These are phyloP conservation scores for Drosophila takahashii DNA, from an alignment of 1,140 invertebrate species.

Conservation along the genomic window DNA sequence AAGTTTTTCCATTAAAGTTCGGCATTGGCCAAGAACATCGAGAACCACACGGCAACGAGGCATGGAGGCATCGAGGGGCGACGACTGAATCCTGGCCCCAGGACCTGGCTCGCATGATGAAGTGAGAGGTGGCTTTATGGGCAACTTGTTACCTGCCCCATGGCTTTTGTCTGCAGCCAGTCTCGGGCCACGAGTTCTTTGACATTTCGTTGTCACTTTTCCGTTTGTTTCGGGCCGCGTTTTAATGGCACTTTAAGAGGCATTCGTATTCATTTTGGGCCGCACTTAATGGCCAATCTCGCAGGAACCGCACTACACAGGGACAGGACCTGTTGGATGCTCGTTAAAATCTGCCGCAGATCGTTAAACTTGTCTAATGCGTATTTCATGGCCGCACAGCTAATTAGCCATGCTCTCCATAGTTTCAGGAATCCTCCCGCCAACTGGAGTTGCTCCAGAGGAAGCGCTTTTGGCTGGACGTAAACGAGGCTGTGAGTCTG, in stretches of 20 bases:
- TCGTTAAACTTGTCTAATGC: conserved; percentile 54
- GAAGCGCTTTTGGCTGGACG: conserved; percentile 33
- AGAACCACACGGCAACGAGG: not conserved
- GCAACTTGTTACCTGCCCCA: conserved; percentile 72
- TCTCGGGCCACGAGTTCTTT: conserved; percentile 45
- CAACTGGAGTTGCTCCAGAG: conserved; percentile 51
- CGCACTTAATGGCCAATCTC: conserved; percentile 48
- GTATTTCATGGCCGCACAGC: conserved; percentile 34
- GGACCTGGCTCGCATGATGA: conserved; percentile 29
- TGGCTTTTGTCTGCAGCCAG: conserved; percentile 36
- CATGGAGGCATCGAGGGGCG: conserved; percentile 11
- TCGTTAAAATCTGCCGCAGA: conserved; percentile 49
- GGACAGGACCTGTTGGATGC: conserved; percentile 25
- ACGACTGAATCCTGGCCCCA: conserved; percentile 16
- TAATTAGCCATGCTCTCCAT: conserved; percentile 62
- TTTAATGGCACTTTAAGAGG: conserved; percentile 69
- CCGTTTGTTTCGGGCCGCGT: conserved; percentile 36
- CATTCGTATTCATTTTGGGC: conserved; percentile 68
- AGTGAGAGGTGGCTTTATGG: conserved; percentile 62
- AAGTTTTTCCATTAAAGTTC: conserved; percentile 83
- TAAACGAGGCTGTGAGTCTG: conserved; percentile 11
- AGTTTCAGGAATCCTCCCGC: conserved; percentile 68
- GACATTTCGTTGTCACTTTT: conserved; percentile 63
- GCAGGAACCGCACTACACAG: not conserved
- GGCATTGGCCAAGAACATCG: conserved; percentile 34